Percentiles rank a stretch among this genome's conserved stretches.
These are phyloP conservation scores for Drosophila borealis DNA, from an alignment of 2,888 invertebrate species.

Conservation along the genomic window DNA sequence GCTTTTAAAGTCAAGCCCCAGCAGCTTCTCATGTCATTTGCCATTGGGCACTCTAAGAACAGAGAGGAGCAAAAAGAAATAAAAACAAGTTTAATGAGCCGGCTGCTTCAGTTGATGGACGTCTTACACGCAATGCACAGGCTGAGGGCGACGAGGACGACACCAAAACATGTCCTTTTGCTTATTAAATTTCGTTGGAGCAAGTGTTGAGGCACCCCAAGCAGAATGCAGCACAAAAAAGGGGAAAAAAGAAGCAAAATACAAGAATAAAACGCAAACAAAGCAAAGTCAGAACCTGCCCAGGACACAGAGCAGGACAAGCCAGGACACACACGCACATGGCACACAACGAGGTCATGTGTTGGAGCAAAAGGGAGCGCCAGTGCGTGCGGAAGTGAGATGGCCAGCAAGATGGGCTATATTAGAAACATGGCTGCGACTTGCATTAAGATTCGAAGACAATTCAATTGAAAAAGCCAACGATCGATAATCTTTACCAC, in stretches of 20 bases:
- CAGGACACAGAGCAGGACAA: constrained; percentile 41
- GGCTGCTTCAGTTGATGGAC: constrained; percentile 72
- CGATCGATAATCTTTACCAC: constrained; percentile 75
- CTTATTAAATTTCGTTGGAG: constrained; percentile 77
- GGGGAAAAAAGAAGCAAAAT: constrained; percentile 2
- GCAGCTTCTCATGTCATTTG: constrained; percentile 22
- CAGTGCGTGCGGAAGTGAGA: constrained; percentile 7
- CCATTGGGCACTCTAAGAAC: constrained; percentile 15
- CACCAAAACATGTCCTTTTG: constrained; percentile 75
- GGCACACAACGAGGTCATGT: constrained; percentile 35
- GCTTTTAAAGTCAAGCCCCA: constrained; percentile 46
- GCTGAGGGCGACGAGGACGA: constrained; percentile 45
- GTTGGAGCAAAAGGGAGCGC: background rate
- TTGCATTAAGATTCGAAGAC: constrained; percentile 74
- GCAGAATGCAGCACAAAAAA: constrained; percentile 47
- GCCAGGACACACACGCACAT: constrained; percentile 25
- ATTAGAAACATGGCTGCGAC: constrained; percentile 41
- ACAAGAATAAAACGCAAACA: constrained; percentile 63
- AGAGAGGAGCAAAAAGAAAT: constrained; percentile 11
- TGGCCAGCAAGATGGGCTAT: constrained; percentile 28
- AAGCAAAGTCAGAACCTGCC: constrained; percentile 65
- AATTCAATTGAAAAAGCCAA: constrained; percentile 75
- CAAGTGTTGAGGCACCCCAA: constrained; percentile 70
- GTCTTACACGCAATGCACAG: constrained; percentile 67
- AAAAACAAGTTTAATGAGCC: constrained; percentile 74